Percentiles rank a stretch among this genome's conserved stretches.
Evolutionary conservation across 1,140 invertebrate genomes (phyloP).

Genomic region (Gryon sp.): DNA sequence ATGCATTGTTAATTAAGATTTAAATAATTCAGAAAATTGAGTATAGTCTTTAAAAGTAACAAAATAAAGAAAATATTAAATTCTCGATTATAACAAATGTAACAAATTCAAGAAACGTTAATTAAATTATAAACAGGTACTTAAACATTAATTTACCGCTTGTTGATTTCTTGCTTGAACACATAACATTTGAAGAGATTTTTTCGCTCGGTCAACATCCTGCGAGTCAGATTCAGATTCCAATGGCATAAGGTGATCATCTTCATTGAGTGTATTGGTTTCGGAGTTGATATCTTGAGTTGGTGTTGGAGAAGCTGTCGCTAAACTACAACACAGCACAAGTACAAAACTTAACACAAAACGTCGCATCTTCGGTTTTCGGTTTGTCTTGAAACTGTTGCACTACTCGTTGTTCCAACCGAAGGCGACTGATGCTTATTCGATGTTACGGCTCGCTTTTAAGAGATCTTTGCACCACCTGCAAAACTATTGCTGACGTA

Average conservation of each 20-base stretch:
- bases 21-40: too few species aligned
- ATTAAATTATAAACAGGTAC: too few species aligned
- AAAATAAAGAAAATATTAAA: too few species aligned
- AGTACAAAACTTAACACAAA: conserved; percentile 16
- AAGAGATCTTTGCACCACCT: conserved; percentile 39
- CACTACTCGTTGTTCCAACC: conserved; percentile 29
- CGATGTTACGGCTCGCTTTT: conserved; percentile 32
- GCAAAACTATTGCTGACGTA: conserved; percentile 51
- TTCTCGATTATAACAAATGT: too few species aligned
- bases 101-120: too few species aligned
- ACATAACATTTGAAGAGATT: too few species aligned
- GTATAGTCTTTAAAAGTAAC: too few species aligned
- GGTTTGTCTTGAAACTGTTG: not conserved
- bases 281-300: conserved; percentile 5
- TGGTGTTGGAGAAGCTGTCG: conserved; percentile 4
- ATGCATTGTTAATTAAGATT: too few species aligned
- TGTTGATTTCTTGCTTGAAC: too few species aligned
- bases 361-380: conserved; percentile 27
- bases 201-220: conserved; percentile 39
- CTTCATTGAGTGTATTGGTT: conserved; percentile 6
- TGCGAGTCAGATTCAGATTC: conserved; percentile 17
- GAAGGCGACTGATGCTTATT: conserved; percentile 36
- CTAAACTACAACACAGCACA: conserved; percentile 5
- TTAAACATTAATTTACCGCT: too few species aligned
- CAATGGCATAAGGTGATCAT: conserved; percentile 1